Evolutionary conservation across 2,888 invertebrate genomes (phyloP), one percentile per base, ranked within the genome.

Genomic region (Ferdinandea cuprea): DNA sequence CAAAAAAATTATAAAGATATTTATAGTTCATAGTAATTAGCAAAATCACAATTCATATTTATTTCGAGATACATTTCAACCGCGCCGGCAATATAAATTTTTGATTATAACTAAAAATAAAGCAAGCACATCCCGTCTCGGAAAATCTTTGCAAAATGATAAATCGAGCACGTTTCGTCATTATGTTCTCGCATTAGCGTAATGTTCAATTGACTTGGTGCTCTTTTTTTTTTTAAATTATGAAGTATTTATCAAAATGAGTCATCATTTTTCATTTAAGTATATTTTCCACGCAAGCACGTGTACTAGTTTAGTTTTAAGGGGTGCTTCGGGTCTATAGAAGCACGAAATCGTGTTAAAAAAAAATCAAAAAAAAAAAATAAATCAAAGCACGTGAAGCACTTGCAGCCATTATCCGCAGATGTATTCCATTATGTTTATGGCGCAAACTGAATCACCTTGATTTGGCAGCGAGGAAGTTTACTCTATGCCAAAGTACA

Each of bases 301-400:
- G 58, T 66, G 79, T 44, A n/a, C 44, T 2, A 9, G 15, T 46
- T 11, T 15, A 40, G 35, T 25, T 54, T n/a, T 25, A 19, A 19
- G 37, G 21, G n/a, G 11, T 28, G 46, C 17, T 11, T 42, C 17
- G 17, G 42, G 42, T 42, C 13, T 59, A n/a, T n/a, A 13, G 35
- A 2, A 59, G 21, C 15, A 46, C 35, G 28, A 37, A 44, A 44
- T 56, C 63, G 78, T 72, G 66, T 66, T 66, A 35, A 37, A 66
- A 54, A n/a, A n/a, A n/a, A n/a, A n/a, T n/a, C n/a, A n/a, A n/a
- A n/a, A n/a, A n/a, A n/a, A n/a, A n/a, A n/a, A n/a, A n/a, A n/a
- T n/a, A n/a, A 72, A 46, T 73, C 30, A 15, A 68, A 79, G 50
- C 73, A 73, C 79, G 73, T 73, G 79, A 28, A 50, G 28, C 59